Conservation (phyloP, 1,140 invertebrate species). For the Macrostomum lignano region DNA sequence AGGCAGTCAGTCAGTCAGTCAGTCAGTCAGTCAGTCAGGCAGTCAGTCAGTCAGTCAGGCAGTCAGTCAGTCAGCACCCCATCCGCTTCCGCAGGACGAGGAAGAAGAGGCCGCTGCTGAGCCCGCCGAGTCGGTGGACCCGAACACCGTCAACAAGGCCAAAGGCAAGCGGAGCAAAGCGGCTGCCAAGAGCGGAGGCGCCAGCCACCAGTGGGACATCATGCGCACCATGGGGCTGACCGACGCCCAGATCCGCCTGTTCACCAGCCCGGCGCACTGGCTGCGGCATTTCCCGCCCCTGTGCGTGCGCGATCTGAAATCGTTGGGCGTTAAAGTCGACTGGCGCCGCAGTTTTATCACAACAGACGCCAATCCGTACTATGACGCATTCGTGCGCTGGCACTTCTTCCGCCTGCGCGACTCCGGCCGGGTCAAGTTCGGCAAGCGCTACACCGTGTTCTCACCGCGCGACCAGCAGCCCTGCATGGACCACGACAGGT, state of each 20-base stretch:
- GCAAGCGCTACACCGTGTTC: conserved; percentile 84
- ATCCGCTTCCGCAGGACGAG: too few relatives aligned
- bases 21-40: too few relatives aligned
- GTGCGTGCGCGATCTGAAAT: conserved; percentile 51
- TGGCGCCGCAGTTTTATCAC: conserved; percentile 90
- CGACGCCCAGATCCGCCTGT: conserved; percentile 59
- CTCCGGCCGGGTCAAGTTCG: conserved; percentile 66
- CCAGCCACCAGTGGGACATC: conserved; percentile 94
- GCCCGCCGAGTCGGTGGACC: too few relatives aligned
- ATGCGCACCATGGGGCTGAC: conserved; percentile 66
- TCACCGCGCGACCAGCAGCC: conserved; percentile 85
- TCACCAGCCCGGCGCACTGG: conserved; percentile 71
- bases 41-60: too few relatives aligned
- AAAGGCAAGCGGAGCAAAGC: conserved; percentile 96
- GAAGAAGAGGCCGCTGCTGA: too few relatives aligned
- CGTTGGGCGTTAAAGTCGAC: conserved; percentile 70
- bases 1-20: too few relatives aligned
- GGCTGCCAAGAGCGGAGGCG: conserved; percentile 54
- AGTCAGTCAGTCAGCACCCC: too few relatives aligned
- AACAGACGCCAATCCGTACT: conserved; percentile 86
- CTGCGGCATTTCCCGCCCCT: conserved; percentile 60
- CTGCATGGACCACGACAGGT: conserved; percentile 96
- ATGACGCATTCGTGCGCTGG: conserved; percentile 81
- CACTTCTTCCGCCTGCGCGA: conserved; percentile 66
- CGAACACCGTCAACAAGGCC: conserved; percentile 64